Evolutionary conservation across 2,113 vertebrate species (phyloP).

Genomic region (Gadus chalcogrammus): DNA sequence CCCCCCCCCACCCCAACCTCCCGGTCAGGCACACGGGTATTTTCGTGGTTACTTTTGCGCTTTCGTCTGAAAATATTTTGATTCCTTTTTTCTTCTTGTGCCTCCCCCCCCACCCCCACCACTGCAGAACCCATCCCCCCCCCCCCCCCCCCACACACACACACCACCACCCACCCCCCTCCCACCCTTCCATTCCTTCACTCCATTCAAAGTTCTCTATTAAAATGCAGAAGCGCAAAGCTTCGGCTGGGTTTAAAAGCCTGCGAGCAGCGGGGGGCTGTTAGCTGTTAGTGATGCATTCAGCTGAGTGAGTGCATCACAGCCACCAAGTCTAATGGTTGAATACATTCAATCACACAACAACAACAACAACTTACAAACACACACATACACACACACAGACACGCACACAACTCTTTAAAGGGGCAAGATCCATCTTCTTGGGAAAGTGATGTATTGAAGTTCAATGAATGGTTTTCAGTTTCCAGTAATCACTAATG

Average conservation of each 20-base stretch:
- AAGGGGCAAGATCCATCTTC: conserved; percentile 56
- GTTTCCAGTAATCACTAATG: conserved; percentile 37
- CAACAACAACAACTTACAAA: conserved; percentile 20
- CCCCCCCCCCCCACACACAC: conserved; percentile 5
- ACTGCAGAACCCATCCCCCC: conserved; percentile 11
- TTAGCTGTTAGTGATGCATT: conserved; percentile 70
- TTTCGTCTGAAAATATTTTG: conserved; percentile 72
- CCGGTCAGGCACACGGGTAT: conserved; percentile 57
- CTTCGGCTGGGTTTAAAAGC: conserved; percentile 67
- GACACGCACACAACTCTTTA: conserved; percentile 54
- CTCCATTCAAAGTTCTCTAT: conserved; percentile 71
- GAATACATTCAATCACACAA: conserved; percentile 69
- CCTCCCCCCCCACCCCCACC: conserved; percentile 18
- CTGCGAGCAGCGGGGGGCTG: conserved; percentile 70
- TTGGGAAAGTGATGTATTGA: conserved; percentile 39
- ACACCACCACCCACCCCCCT: neutral
- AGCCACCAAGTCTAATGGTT: conserved; percentile 69
- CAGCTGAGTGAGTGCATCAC: conserved; percentile 71
- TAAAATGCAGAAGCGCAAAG: conserved; percentile 73
- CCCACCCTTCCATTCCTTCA: conserved; percentile 25
- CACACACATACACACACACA: conserved; percentile 39
- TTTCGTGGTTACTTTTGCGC: conserved; percentile 65
- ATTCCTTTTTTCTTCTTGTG: conserved; percentile 60
- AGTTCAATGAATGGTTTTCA: conserved; percentile 43
- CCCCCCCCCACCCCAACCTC: conserved; percentile 52